Base-by-base conservation (phyloP, 2,797 vertebrate species). In the Toxotes lorentzi region DNA sequence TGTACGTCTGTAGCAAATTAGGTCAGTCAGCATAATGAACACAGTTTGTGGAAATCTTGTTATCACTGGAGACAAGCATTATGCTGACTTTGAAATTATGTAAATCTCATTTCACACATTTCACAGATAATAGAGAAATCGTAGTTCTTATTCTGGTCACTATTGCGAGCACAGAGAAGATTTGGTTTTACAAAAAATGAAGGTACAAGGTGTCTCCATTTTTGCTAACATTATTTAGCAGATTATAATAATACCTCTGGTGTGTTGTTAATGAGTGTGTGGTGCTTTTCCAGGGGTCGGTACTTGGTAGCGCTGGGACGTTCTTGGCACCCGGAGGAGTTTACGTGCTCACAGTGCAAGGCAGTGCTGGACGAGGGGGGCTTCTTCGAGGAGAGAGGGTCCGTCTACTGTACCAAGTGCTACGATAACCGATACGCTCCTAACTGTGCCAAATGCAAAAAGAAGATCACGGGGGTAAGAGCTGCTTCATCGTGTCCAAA, bases 301-400 rank as follows among this genome's bases (percentile, higher is more conserved):
- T 99, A 99, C 86, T 94, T 99, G 79, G 97, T 99, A 71, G 98
- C 98, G 0, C 92, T 99, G 90, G 98, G 98, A 14, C 97, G 95
- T 3, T 98, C 98, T 5, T 99, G 99, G 95, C 98, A 99, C 92
- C 98, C 98, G 0, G 98, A 99, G 93, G 98, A 99, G 91, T 99
- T 99, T 58, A 96, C 91, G 9, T 99, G 98, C 93, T 97, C 95
- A 35, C 98, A 99, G 93, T 99, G 98, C 84, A 97, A 96, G 84
- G 96, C 90, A 58, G 88, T 97, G 59, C 93, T 99, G 90, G 98
- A 99, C 11, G 98, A 99, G 88, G 98, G 97, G 0, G 98, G 98
- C 69, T 99, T 99, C 95, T 99, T 99, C 0, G 98, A 99, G 93
- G 98, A 99, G 87, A 96, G 97, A 71, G 98, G 98, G 35, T 96